Percentiles rank a stretch among this genome's conserved stretches.
These are phyloP conservation scores for Agrilus planipennis DNA, from an alignment of 1,140 invertebrate species.

Conservation along the genomic window DNA sequence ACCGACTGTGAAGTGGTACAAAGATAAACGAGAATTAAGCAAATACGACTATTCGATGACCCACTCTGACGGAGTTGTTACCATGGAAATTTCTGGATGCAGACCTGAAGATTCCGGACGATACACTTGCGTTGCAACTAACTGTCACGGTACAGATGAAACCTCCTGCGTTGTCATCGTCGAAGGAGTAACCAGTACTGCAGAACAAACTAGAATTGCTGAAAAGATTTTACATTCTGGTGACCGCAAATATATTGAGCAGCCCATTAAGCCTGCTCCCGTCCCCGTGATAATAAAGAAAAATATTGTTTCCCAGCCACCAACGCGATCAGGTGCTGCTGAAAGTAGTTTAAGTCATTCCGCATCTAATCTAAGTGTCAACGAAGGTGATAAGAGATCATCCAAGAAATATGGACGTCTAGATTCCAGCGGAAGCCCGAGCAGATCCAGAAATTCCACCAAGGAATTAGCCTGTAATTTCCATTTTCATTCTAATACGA, in stretches of 20 bases:
- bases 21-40: slow-evolving; percentile 80
- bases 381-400: slow-evolving; percentile 34
- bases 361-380: slow-evolving; percentile 26
- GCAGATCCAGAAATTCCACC: slow-evolving; percentile 76
- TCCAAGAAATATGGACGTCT: slow-evolving; percentile 65
- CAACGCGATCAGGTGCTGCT: slow-evolving; percentile 16
- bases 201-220: slow-evolving; percentile 67
- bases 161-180: slow-evolving; percentile 93
- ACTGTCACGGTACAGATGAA: slow-evolving; percentile 85
- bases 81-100: slow-evolving; percentile 92
- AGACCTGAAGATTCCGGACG: slow-evolving; percentile 90
- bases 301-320: slow-evolving; percentile 26
- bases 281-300: slow-evolving; percentile 53
- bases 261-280: slow-evolving; percentile 64
- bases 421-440: slow-evolving; percentile 57
- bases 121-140: slow-evolving; percentile 87
- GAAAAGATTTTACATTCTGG: slow-evolving; percentile 79
- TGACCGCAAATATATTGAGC: slow-evolving; percentile 72
- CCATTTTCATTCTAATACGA: background rate
- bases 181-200: slow-evolving; percentile 76
- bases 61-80: slow-evolving; percentile 85
- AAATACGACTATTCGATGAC: slow-evolving; percentile 85
- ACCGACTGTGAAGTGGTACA: slow-evolving; percentile 87
- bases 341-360: slow-evolving; percentile 27
- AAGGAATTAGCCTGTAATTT: slow-evolving; percentile 78